These are phyloP conservation scores for Solenopsis fugax DNA, from an alignment of 1,140 invertebrate species.

Conservation along the genomic window DNA sequence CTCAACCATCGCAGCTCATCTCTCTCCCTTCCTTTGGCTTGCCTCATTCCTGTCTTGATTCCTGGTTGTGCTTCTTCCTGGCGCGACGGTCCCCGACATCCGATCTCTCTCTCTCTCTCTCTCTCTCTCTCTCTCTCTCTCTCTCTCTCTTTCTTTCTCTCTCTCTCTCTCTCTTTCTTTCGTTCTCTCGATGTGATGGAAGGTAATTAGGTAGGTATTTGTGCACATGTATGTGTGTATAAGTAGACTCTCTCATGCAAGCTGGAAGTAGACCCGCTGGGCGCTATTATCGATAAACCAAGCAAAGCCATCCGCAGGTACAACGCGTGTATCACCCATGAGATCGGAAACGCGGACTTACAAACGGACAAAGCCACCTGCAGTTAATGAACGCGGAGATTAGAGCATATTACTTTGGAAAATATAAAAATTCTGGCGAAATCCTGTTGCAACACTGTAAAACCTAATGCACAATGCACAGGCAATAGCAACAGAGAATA, in stretches of 20 bases:
- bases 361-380: conserved; percentile 55
- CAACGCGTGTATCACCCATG: conserved; percentile 32
- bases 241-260: conserved; percentile 53
- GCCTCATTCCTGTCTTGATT: conserved; percentile 33
- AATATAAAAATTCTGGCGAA: background rate
- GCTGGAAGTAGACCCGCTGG: conserved; percentile 65
- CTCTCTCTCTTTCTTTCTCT: conserved; percentile 14
- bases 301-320: conserved; percentile 69
- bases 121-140: background rate
- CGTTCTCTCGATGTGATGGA: background rate
- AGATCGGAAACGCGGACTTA: conserved; percentile 29
- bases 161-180: background rate
- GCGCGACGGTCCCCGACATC: conserved; percentile 14
- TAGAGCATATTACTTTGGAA: background rate
- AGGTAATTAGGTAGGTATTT: background rate
- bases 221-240: background rate
- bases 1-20: conserved; percentile 66
- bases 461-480: too few species aligned
- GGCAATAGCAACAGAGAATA: too few species aligned
- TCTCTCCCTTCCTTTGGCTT: conserved; percentile 36
- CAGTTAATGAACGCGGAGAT: conserved; percentile 61
- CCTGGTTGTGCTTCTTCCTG: conserved; percentile 16
- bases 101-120: conserved; percentile 23
- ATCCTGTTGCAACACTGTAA: background rate
- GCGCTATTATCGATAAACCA: conserved; percentile 63